Evolutionary conservation across 1,140 invertebrate species (phyloP).

Genomic region (Heliconius nattereri): DNA sequence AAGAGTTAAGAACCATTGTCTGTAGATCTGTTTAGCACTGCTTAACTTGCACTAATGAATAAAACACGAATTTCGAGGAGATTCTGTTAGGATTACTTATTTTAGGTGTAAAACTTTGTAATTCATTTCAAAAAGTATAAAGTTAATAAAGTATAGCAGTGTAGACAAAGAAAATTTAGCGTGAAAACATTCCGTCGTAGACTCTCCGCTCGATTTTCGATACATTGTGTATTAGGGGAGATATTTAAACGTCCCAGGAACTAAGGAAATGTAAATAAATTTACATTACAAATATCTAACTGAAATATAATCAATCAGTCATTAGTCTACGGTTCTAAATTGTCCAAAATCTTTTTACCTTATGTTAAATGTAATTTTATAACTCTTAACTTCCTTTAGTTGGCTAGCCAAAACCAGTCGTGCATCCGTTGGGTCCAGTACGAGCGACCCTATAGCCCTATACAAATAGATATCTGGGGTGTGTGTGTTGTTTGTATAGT

Average conservation of each 20-base stretch:
- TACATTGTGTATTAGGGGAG: too few species aligned
- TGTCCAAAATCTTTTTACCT: background rate
- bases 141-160: background rate
- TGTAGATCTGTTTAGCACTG: conserved; percentile 8
- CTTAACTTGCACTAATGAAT: conserved; percentile 24
- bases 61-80: conserved; percentile 14
- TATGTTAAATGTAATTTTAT: too few species aligned
- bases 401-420: conserved; percentile 49
- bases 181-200: too few species aligned
- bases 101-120: background rate
- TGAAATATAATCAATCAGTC: too few species aligned
- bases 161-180: too few species aligned
- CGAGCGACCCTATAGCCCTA: conserved; percentile 44
- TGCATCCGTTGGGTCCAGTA: conserved; percentile 58
- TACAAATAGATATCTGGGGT: conserved; percentile 51
- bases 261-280: too few species aligned
- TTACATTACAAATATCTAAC: too few species aligned
- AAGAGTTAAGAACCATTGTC: background rate
- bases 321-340: too few species aligned
- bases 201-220: too few species aligned
- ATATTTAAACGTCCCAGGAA: too few species aligned
- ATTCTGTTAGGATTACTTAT: background rate
- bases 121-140: background rate
- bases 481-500: conserved; percentile 22
- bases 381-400: background rate